Conservation (phyloP, 2,888 invertebrate genomes). For the Lobophora halterata region DNA sequence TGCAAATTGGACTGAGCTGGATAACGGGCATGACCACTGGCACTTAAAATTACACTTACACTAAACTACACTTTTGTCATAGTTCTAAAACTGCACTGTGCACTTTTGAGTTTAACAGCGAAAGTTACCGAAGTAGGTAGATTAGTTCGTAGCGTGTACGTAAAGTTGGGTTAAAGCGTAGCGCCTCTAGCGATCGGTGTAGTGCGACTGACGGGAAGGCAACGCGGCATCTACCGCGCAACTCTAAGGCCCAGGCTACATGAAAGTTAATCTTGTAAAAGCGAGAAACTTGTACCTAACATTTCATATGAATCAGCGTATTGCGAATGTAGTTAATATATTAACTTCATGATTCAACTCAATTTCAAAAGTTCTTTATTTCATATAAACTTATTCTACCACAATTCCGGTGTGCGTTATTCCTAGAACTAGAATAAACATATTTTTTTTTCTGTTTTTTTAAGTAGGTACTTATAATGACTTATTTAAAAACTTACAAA, state of each 20-base stretch:
- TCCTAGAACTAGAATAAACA: too few species aligned
- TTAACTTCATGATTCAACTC: too few species aligned
- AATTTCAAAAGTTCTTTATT: too few species aligned
- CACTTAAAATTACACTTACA: constrained; percentile 48
- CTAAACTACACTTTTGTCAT: constrained; percentile 40
- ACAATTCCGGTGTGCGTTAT: too few species aligned
- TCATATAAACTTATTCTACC: too few species aligned
- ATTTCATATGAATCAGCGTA: constrained; percentile 36
- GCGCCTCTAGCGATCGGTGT: constrained; percentile 56
- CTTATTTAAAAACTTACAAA: too few species aligned
- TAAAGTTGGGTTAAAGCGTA: constrained; percentile 44
- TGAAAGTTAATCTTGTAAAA: constrained; percentile 47
- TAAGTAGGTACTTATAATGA: too few species aligned
- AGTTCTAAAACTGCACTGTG: constrained; percentile 33
- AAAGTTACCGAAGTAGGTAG: constrained; percentile 42
- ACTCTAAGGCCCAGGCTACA: constrained; percentile 45
- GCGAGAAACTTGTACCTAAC: constrained; percentile 43
- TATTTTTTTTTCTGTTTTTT: too few species aligned
- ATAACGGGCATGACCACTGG: constrained; percentile 45
- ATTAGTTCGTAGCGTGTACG: constrained; percentile 40
- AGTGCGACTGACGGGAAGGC: constrained; percentile 57
- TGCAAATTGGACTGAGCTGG: constrained; percentile 51
- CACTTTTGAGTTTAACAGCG: constrained; percentile 32
- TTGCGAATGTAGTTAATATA: constrained; percentile 32
- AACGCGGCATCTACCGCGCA: constrained; percentile 57